Evolutionary conservation across 2,113 vertebrate genomes (phyloP).

Genomic region (Limanda limanda): DNA sequence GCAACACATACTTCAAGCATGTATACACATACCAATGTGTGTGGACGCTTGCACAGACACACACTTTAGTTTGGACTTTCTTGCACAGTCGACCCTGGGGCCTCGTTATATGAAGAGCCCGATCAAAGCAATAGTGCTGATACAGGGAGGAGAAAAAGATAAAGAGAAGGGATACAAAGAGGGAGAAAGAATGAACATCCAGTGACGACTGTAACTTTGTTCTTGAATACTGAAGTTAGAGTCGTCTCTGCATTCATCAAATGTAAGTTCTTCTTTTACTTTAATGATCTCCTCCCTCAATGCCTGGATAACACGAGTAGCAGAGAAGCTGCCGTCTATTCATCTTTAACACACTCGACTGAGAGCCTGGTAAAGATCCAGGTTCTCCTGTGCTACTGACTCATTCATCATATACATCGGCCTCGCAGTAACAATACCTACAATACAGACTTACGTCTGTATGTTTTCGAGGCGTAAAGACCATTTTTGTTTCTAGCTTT

Average conservation of each 20-base stretch:
- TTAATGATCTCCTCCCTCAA: constrained; percentile 59
- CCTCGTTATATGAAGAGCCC: constrained; percentile 69
- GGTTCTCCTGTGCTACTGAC: constrained; percentile 24
- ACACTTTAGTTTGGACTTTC: constrained; percentile 37
- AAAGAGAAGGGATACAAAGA: constrained; percentile 34
- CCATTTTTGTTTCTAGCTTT: background rate
- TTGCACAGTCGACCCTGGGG: constrained; percentile 60
- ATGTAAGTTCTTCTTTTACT: constrained; percentile 52
- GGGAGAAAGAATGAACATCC: constrained; percentile 24
- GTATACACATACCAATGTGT: constrained; percentile 3
- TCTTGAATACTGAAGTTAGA: background rate
- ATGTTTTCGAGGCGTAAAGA: background rate
- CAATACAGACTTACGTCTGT: background rate
- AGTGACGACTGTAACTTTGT: constrained; percentile 35
- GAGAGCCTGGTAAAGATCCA: constrained; percentile 32
- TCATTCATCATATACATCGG: constrained; percentile 1
- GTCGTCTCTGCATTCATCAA: background rate
- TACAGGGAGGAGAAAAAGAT: constrained; percentile 35
- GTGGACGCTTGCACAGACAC: background rate
- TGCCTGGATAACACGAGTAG: constrained; percentile 28
- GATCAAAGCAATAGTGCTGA: constrained; percentile 67
- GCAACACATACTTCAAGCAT: constrained; percentile 37
- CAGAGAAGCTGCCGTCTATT: constrained; percentile 19
- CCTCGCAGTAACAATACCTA: background rate
- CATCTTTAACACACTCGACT: constrained; percentile 20